These are phyloP conservation scores for Mesoligia furuncula DNA, from an alignment of 2,888 invertebrate genomes.

Conservation along the genomic window DNA sequence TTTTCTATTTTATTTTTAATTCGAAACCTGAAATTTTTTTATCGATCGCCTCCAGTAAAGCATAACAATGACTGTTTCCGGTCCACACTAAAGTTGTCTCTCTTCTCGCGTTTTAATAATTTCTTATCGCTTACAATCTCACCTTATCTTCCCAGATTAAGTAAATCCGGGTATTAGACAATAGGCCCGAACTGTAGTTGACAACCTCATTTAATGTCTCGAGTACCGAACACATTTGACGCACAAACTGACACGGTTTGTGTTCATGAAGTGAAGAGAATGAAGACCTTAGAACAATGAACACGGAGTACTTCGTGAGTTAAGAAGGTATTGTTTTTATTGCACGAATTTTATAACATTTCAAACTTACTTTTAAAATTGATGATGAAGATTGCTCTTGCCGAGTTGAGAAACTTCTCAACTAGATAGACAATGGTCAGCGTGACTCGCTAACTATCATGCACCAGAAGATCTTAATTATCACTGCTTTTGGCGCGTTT, in stretches of 20 bases:
- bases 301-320: background rate
- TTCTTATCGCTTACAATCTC: slow-evolving; percentile 25
- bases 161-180: slow-evolving; percentile 42
- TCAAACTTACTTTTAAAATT: too few relatives aligned
- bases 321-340: slow-evolving; percentile 4
- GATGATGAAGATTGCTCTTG: too few relatives aligned
- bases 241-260: slow-evolving; percentile 32
- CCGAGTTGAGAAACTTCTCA: too few relatives aligned
- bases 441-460: too few relatives aligned
- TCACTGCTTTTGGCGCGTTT: too few relatives aligned
- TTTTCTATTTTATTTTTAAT: background rate
- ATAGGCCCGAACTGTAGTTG: slow-evolving; percentile 50
- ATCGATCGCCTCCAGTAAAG: background rate
- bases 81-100: too few relatives aligned
- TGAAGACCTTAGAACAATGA: slow-evolving; percentile 20
- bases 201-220: slow-evolving; percentile 45
- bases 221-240: slow-evolving; percentile 43
- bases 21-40: background rate
- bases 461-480: too few relatives aligned
- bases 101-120: background rate
- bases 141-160: slow-evolving; percentile 32
- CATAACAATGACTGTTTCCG: background rate
- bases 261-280: slow-evolving; percentile 31
- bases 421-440: too few relatives aligned
- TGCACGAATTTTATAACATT: background rate